Percentiles rank a stretch among this genome's conserved stretches.
These are phyloP conservation scores for Tiliacea citrago DNA, from an alignment of 2,888 invertebrate genomes.

Conservation along the genomic window DNA sequence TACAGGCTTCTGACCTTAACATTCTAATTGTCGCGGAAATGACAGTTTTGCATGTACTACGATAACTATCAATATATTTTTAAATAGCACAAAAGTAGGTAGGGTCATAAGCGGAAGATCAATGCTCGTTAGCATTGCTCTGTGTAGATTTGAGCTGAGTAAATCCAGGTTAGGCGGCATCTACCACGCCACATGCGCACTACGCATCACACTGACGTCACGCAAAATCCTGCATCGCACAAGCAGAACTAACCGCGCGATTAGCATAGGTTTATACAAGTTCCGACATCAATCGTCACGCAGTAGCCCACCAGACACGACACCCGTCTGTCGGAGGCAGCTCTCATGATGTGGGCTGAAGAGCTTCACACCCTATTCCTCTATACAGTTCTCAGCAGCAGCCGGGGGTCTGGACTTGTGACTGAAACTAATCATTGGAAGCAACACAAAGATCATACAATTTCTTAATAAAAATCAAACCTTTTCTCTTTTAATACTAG, in stretches of 20 bases:
- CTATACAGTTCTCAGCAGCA: neutral
- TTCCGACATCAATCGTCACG: neutral
- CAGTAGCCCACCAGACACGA: neutral
- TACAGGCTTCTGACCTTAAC: neutral
- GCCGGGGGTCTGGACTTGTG: neutral
- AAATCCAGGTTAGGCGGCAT: neutral
- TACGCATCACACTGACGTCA: neutral
- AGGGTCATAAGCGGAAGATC: constrained; percentile 2
- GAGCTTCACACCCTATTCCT: neutral
- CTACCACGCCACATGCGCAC: neutral
- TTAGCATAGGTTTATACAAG: neutral
- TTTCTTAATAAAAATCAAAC: neutral
- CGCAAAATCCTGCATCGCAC: neutral
- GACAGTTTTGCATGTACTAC: neutral
- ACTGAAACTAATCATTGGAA: neutral
- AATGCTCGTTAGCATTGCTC: neutral
- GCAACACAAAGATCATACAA: neutral
- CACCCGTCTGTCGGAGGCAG: neutral
- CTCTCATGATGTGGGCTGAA: neutral
- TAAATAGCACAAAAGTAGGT: neutral
- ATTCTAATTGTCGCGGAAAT: constrained; percentile 4
- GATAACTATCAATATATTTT: neutral
- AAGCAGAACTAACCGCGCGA: neutral
- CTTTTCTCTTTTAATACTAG: too few species aligned
- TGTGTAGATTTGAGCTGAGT: neutral